phyloP scores from a whole-genome alignment of 2,113 vertebrate species.

The Tonatia bakeri region DNA sequence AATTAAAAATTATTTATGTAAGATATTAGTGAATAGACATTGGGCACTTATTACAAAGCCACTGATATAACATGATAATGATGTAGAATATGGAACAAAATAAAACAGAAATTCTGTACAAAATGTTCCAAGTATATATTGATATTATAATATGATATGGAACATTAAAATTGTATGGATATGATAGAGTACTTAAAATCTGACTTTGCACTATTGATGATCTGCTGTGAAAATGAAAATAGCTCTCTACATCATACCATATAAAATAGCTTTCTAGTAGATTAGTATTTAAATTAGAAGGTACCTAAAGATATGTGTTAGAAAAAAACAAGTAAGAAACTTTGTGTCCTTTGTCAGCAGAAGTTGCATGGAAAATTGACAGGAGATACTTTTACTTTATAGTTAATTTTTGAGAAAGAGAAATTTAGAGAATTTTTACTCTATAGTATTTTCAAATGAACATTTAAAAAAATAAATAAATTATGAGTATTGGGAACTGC shows the following conservation, averaged over 20 bases:
- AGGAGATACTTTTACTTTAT: neutral
- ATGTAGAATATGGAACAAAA: neutral
- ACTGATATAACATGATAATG: neutral
- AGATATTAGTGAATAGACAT: neutral
- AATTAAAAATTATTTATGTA: neutral
- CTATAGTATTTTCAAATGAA: neutral
- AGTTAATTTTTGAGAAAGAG: neutral
- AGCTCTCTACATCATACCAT: neutral
- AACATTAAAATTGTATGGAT: neutral
- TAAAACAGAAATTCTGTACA: neutral
- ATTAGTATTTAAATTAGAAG: neutral
- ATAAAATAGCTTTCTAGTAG: neutral
- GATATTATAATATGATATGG: neutral
- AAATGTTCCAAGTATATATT: neutral
- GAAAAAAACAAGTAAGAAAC: neutral
- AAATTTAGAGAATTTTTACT: neutral
- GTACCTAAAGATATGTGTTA: neutral
- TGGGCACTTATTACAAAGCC: neutral
- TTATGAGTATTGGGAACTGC: too few relatives aligned
- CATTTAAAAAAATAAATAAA: neutral
- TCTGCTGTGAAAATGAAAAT: neutral
- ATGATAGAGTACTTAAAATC: neutral
- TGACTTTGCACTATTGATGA: neutral
- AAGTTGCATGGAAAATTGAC: neutral
- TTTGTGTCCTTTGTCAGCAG: rapidly evolving